Conservation (phyloP, 2,888 invertebrate genomes). For the Ophioninae sp. region DNA sequence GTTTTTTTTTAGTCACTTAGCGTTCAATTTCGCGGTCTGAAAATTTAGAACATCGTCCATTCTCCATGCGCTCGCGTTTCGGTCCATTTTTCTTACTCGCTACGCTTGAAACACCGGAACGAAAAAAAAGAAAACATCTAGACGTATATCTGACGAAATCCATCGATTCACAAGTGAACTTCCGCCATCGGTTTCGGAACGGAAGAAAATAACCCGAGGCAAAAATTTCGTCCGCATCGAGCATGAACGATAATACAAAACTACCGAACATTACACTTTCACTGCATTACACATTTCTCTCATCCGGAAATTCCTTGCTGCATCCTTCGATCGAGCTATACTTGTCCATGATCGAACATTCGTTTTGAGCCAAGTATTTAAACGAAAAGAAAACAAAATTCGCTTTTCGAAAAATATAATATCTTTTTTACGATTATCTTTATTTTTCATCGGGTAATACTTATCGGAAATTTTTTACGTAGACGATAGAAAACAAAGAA, state of each 20-base stretch:
- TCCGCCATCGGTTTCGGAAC: conserved; percentile 39
- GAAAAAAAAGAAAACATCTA: neutral
- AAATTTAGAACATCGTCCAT: neutral
- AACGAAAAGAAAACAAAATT: neutral
- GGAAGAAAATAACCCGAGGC: conserved; percentile 28
- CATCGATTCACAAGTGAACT: neutral
- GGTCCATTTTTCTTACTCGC: conserved; percentile 1
- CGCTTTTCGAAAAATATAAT: neutral
- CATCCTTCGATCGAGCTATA: conserved; percentile 11
- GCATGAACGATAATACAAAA: conserved; percentile 55
- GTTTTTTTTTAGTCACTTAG: neutral
- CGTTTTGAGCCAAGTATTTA: neutral
- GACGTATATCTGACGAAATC: neutral
- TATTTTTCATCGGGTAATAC: neutral
- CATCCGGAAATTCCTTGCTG: conserved; percentile 11
- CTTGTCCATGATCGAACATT: conserved; percentile 21
- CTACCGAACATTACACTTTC: conserved; percentile 54
- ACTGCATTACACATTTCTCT: conserved; percentile 36
- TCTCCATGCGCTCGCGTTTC: neutral
- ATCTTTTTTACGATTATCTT: neutral
- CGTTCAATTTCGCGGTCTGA: neutral
- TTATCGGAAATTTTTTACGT: no score
- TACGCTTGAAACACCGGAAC: neutral
- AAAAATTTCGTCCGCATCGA: conserved; percentile 45
- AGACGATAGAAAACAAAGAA: no score